Evolutionary conservation across 1,140 invertebrate species (phyloP), one percentile per base, ranked within the genome.

Genomic region (Theocolax elegans): DNA sequence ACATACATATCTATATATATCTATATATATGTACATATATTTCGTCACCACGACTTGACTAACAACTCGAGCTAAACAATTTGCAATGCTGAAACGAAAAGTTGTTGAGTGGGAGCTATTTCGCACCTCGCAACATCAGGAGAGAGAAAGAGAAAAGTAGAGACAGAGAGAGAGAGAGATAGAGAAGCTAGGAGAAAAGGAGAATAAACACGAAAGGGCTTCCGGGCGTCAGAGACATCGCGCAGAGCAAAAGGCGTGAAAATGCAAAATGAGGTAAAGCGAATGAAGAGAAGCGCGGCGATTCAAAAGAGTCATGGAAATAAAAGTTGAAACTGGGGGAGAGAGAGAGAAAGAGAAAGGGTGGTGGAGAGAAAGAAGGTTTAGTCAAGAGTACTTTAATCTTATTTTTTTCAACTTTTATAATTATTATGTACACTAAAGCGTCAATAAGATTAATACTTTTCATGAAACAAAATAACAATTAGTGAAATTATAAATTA

Each of bases 31-130:
- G 15, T 44, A 44, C 6, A 15, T 12, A 44, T 44, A 44, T 44
- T 44, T 44, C 42, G 42, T 44, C 42, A 38, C 6, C 35, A n/a
- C 3, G 42, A 44, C 3, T 44, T 44, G 13, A 27, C 48, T 51
- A 51, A 53, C 67, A 78, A 80, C 76, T 80, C 75, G 74, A 78
- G 78, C 76, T 79, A 81, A 83, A 82, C 77, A 27, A 81, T 83
- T 81, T 82, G 79, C 78, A 83, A 80, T 83, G 79, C 77, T 82
- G 83, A 85, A 79, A 19, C 40, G 67, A 78, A 82, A 81, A 83
- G 77, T 83, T 82, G 79, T 78, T 70, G 54, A 40, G 31, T 17
- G 17, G 54, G 2, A 17, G 2, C 7, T 51, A 51, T 23, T 12
- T 21, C 35, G n/a, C 51, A 29, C 49, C 13, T 31, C 13, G 3